A percentile compares a stretch with the other conserved stretches of the same genome.
Evolutionary conservation across 2,888 invertebrate species (phyloP).

Genomic region (Lithophane socia): DNA sequence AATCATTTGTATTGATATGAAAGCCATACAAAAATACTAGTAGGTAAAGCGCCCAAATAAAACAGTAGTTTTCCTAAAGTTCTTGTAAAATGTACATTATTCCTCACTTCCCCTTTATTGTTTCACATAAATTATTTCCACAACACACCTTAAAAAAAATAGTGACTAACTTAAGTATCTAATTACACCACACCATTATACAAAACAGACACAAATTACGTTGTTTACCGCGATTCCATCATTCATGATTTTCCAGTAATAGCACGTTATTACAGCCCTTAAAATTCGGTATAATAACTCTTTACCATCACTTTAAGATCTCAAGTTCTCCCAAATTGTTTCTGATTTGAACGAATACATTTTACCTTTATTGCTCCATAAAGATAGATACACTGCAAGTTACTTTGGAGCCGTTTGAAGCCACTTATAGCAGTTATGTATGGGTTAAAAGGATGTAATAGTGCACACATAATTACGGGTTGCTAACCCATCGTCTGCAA

Average conservation of each 20-base stretch:
- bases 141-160: constrained; percentile 2
- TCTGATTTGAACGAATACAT: constrained; percentile 1
- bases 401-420: constrained; percentile 44
- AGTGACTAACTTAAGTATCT: constrained; percentile 17
- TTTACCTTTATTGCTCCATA: constrained; percentile 11
- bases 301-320: constrained; percentile 18
- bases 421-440: constrained; percentile 34
- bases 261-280: constrained; percentile 19
- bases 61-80: no score
- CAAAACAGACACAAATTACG: constrained; percentile 52
- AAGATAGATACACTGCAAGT: constrained; percentile 11
- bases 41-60: neutral
- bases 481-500: constrained; percentile 42
- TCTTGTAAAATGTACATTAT: neutral
- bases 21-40: neutral
- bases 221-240: constrained; percentile 47
- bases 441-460: constrained; percentile 45
- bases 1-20: neutral
- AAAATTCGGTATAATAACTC: constrained; percentile 17
- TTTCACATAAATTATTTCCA: neutral
- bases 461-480: constrained; percentile 54
- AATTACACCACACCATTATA: constrained; percentile 31
- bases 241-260: constrained; percentile 42
- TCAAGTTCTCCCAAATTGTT: constrained; percentile 15
- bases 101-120: neutral